Evolutionary conservation across 2,797 vertebrate species (phyloP).

Genomic region (Coregonus suidteri): DNA sequence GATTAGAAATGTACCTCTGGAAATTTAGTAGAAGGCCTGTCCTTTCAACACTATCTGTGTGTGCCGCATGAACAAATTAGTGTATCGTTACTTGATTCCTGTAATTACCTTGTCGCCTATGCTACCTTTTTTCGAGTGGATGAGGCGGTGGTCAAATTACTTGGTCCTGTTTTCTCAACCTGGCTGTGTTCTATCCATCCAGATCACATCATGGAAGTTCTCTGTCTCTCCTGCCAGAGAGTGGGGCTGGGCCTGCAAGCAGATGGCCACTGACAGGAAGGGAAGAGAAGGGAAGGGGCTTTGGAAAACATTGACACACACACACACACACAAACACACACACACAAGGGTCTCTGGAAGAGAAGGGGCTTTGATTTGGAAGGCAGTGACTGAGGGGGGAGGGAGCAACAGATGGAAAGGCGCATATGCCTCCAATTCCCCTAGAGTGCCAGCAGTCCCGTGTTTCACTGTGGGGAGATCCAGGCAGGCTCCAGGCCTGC

Average conservation of each 20-base stretch:
- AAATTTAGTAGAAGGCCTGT: background rate
- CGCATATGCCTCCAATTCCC: constrained; percentile 78
- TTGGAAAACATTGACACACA: background rate
- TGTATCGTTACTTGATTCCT: background rate
- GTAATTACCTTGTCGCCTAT: background rate
- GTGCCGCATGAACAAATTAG: background rate
- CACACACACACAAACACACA: background rate
- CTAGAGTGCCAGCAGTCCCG: constrained; percentile 78
- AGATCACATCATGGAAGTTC: constrained; percentile 71
- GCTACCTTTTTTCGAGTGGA: constrained; percentile 9
- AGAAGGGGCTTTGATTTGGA: constrained; percentile 59
- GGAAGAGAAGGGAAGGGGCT: background rate
- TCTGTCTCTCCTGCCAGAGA: constrained; percentile 74
- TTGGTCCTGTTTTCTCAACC: constrained; percentile 21
- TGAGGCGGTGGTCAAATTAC: constrained; percentile 37
- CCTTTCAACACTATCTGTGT: background rate
- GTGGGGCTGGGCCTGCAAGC: constrained; percentile 64
- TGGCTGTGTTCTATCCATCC: constrained; percentile 56
- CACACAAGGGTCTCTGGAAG: background rate
- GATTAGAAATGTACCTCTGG: background rate
- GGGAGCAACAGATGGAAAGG: constrained; percentile 79
- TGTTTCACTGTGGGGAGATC: constrained; percentile 76
- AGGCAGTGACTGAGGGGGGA: constrained; percentile 77
- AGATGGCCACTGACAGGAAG: constrained; percentile 4
- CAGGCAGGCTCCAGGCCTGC: constrained; percentile 65